Conservation (phyloP, 1,140 invertebrate genomes). For the Drosophila trapezifrons region DNA sequence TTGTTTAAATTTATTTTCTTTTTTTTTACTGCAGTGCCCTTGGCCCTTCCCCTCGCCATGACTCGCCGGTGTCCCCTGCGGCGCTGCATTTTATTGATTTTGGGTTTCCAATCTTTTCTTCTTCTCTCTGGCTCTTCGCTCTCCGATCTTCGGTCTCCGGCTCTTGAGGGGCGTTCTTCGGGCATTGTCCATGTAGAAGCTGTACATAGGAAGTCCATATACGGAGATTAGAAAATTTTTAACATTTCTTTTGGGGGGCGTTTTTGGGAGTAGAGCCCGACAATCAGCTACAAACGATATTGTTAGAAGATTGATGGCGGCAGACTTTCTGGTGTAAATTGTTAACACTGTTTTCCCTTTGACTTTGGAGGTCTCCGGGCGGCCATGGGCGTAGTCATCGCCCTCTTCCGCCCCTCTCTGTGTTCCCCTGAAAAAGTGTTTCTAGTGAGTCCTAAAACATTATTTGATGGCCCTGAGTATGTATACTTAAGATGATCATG, state of each 20-base stretch:
- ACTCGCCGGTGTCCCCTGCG: slow-evolving; percentile 66
- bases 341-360: slow-evolving; percentile 56
- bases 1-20: slow-evolving; percentile 44
- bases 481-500: slow-evolving; percentile 29
- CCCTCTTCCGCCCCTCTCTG: slow-evolving; percentile 34
- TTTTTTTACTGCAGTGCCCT: slow-evolving; percentile 41
- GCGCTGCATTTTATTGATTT: slow-evolving; percentile 75
- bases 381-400: slow-evolving; percentile 30
- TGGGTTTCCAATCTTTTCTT: slow-evolving; percentile 58
- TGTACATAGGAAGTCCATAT: slow-evolving; percentile 42
- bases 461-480: slow-evolving; percentile 33
- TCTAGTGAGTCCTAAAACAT: slow-evolving; percentile 49
- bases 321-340: slow-evolving; percentile 58
- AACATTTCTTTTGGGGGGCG: slow-evolving; percentile 45
- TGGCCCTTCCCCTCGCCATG: slow-evolving; percentile 42
- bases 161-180: slow-evolving; percentile 43
- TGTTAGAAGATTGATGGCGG: slow-evolving; percentile 50
- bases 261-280: slow-evolving; percentile 40
- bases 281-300: slow-evolving; percentile 54
- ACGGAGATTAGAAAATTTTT: slow-evolving; percentile 40
- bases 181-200: slow-evolving; percentile 45
- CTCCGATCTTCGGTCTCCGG: slow-evolving; percentile 3
- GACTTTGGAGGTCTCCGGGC: slow-evolving; percentile 43
- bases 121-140: slow-evolving; percentile 28
- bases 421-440: slow-evolving; percentile 42